Evolutionary conservation across 2,797 vertebrate genomes (phyloP).

Genomic region (Premnoplex brunnescens): DNA sequence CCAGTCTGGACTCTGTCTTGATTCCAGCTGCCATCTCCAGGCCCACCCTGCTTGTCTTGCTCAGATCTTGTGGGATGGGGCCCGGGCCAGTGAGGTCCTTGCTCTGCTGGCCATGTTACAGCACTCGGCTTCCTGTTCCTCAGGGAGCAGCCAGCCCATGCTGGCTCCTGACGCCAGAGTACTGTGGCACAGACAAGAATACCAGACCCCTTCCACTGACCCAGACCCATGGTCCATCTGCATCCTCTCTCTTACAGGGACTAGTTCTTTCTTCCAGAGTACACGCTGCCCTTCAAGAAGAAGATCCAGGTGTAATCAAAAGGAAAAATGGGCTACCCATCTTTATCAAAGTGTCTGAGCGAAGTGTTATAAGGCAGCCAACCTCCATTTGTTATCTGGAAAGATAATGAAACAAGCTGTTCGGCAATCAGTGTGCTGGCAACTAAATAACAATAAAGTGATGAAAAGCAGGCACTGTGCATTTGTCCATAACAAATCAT

Average conservation of each 20-base stretch:
- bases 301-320: background rate
- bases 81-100: background rate
- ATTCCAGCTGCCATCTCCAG: background rate
- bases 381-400: background rate
- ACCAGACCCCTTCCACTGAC: background rate
- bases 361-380: background rate
- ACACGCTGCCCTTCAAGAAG: background rate
- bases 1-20: background rate
- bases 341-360: background rate
- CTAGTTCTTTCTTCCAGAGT: background rate
- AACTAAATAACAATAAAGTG: background rate
- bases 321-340: background rate
- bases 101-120: rapidly evolving
- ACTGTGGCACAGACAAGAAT: background rate
- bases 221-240: background rate
- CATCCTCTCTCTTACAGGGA: background rate
- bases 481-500: constrained; percentile 14
- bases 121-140: background rate
- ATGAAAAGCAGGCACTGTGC: constrained; percentile 1
- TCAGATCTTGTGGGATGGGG: background rate
- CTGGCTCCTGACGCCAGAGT: background rate
- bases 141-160: background rate
- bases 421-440: background rate
- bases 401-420: constrained; percentile 27
- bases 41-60: background rate